Evolutionary conservation across 2,888 invertebrate species (phyloP).

Genomic region (Itoplectis maculator): DNA sequence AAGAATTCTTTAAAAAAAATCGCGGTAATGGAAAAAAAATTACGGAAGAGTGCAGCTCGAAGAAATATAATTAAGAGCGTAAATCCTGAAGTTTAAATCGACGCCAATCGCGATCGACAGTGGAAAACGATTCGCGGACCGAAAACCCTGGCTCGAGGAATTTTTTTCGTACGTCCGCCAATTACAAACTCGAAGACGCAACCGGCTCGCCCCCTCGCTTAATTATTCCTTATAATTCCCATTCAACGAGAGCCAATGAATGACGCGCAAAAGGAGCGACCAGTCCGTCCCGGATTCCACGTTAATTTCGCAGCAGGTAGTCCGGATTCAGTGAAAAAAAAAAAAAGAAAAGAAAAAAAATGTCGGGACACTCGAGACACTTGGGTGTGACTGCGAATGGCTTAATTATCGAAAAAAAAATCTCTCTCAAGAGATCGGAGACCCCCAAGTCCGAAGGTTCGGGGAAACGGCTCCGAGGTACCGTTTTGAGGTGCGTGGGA

Average conservation of each 20-base stretch:
- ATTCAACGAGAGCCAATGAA: conserved; percentile 43
- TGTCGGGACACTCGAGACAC: conserved; percentile 48
- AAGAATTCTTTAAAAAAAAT: too few species aligned
- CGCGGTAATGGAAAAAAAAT: too few species aligned
- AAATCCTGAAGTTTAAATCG: too few species aligned
- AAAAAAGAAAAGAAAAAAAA: conserved; percentile 9
- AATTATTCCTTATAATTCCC: background rate
- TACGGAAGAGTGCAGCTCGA: too few species aligned
- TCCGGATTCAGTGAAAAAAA: conserved; percentile 34
- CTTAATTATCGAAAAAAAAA: conserved; percentile 54
- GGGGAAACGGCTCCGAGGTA: background rate
- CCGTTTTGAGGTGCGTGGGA: conserved; percentile 3
- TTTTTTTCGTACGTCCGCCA: too few species aligned
- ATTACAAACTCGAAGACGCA: background rate
- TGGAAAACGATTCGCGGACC: too few species aligned
- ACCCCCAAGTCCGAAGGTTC: too few species aligned
- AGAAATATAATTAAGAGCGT: too few species aligned
- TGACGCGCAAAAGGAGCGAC: conserved; percentile 42
- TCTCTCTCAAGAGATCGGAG: background rate
- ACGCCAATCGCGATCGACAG: too few species aligned
- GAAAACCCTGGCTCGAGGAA: too few species aligned
- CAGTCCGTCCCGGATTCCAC: background rate
- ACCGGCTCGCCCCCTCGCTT: background rate
- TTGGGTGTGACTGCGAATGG: conserved; percentile 61
- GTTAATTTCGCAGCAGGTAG: conserved; percentile 54